Percentiles rank a stretch among this genome's conserved stretches.
phyloP scores from a whole-genome alignment of 1,140 invertebrate species.

The Sinella curviseta region DNA sequence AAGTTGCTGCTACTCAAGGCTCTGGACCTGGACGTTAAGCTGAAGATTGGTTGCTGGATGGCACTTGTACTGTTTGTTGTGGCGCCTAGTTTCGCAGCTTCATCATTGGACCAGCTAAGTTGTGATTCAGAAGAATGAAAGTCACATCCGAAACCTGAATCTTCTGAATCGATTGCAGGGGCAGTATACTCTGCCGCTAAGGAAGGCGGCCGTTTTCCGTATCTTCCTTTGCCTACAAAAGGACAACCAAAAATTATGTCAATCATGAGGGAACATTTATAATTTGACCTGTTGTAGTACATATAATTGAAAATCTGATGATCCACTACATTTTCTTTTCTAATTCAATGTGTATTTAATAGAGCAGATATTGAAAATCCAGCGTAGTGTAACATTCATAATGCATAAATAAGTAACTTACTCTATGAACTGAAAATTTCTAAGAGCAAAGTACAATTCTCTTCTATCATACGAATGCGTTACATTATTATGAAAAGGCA shows the following conservation, averaged over 20 bases:
- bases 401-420: too few species aligned
- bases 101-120: conserved; percentile 40
- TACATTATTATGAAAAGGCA: too few species aligned
- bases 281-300: not conserved
- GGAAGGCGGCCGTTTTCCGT: conserved; percentile 43
- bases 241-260: not conserved
- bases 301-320: not conserved
- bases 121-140: conserved; percentile 46
- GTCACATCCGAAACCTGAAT: conserved; percentile 48
- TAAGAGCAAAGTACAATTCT: too few species aligned
- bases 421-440: too few species aligned
- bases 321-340: too few species aligned
- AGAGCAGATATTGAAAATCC: too few species aligned
- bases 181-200: conserved; percentile 25
- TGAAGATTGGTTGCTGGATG: conserved; percentile 11
- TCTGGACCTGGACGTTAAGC: not conserved
- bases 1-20: not conserved
- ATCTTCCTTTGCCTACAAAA: conserved; percentile 46
- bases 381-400: too few species aligned
- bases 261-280: not conserved
- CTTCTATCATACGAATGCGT: too few species aligned
- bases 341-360: too few species aligned
- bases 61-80: not conserved
- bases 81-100: not conserved
- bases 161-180: conserved; percentile 38